phyloP scores from a whole-genome alignment of 2,888 invertebrate genomes.

The Leptinotarsa peninsularis region DNA sequence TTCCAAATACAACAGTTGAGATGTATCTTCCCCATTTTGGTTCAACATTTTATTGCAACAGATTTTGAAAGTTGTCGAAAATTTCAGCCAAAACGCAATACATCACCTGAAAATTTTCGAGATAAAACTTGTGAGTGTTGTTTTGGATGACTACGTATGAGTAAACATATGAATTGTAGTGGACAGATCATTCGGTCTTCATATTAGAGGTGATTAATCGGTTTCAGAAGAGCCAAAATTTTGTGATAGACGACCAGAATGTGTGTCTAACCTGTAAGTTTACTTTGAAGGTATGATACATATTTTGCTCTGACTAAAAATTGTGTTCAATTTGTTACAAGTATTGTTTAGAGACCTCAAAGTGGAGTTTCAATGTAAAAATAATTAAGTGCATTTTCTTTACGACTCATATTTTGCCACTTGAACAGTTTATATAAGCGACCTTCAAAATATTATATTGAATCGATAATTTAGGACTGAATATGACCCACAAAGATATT shows the following conservation, averaged over 20 bases:
- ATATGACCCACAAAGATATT: conserved; percentile 4
- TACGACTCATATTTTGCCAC: conserved; percentile 8
- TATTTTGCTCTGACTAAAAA: conserved; percentile 34
- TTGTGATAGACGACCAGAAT: conserved; percentile 54
- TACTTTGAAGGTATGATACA: conserved; percentile 5
- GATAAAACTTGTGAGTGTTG: background rate
- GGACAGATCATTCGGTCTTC: background rate
- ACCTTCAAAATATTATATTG: background rate
- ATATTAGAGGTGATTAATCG: conserved; percentile 17
- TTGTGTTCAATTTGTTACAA: conserved; percentile 44
- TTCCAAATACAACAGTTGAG: no score
- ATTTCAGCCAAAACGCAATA: no score
- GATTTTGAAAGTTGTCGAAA: no score
- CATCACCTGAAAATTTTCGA: no score
- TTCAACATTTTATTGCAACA: no score
- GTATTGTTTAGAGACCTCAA: conserved; percentile 36
- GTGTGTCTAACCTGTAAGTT: conserved; percentile 41
- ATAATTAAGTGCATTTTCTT: background rate
- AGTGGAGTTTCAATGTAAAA: conserved; percentile 18
- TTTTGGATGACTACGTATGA: background rate
- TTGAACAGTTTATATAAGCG: background rate
- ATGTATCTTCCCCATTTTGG: no score
- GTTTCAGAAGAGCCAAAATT: conserved; percentile 52
- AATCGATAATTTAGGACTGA: conserved; percentile 10
- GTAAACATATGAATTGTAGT: background rate